Evolutionary conservation across 2,113 vertebrate species (phyloP).

Genomic region (Lanius ludovicianus): DNA sequence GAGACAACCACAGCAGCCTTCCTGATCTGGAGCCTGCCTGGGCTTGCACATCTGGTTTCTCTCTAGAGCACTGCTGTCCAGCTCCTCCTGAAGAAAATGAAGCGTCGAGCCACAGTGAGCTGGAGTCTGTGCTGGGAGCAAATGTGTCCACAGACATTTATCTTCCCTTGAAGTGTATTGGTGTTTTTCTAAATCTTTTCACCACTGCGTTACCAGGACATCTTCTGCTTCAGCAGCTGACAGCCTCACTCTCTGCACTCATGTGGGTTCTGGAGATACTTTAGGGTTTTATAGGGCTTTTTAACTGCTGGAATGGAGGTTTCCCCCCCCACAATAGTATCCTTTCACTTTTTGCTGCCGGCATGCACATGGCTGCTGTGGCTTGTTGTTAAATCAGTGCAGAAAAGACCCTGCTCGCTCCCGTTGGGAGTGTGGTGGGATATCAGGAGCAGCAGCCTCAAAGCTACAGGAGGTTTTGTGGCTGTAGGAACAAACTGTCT

Average conservation of each 20-base stretch:
- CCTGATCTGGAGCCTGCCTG: constrained; percentile 7
- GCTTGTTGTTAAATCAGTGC: neutral
- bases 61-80: constrained; percentile 44
- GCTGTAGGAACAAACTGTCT: neutral
- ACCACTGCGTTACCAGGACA: neutral
- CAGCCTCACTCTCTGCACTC: neutral
- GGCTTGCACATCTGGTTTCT: constrained; percentile 41
- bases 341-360: neutral
- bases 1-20: constrained; percentile 3
- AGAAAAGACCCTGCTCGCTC: neutral
- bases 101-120: neutral
- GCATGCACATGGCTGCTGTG: neutral
- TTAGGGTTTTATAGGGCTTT: constrained; percentile 27
- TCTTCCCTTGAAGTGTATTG: constrained; percentile 19
- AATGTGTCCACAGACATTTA: neutral
- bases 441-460: neutral
- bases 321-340: neutral
- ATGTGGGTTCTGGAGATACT: constrained; percentile 17
- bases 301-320: constrained; percentile 7
- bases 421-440: rapidly evolving
- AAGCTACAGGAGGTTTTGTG: neutral
- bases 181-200: neutral
- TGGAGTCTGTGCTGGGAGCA: neutral
- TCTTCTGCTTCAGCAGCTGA: constrained; percentile 16
- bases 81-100: constrained; percentile 2